Percentiles rank a stretch among this genome's conserved stretches.
These are phyloP conservation scores for Diuraphis noxia DNA, from an alignment of 1,140 invertebrate species.

Conservation along the genomic window DNA sequence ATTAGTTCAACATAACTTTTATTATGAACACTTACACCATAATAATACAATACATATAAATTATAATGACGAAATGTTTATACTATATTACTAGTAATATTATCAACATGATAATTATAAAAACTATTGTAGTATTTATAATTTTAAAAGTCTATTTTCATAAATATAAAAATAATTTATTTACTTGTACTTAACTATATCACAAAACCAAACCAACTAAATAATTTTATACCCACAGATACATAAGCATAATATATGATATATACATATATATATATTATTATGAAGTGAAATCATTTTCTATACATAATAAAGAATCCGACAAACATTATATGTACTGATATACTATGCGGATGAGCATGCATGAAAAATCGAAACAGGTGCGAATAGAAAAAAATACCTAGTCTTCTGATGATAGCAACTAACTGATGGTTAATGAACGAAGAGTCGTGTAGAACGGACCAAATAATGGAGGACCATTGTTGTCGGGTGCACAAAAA, in stretches of 20 bases:
- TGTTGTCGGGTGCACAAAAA: conserved; percentile 49
- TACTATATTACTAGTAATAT: neutral
- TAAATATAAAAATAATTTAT: neutral
- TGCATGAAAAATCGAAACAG: conserved; percentile 42
- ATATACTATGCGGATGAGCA: conserved; percentile 1
- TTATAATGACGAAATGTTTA: too few species aligned
- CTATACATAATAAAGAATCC: neutral
- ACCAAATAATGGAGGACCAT: conserved; percentile 38
- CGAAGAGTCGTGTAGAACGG: conserved; percentile 51
- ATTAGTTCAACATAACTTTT: neutral
- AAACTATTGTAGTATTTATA: neutral
- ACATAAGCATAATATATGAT: neutral
- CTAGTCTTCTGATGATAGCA: conserved; percentile 30
- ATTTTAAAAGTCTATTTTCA: neutral
- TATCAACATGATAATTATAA: neutral
- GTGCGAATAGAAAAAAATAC: conserved; percentile 44
- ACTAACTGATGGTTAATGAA: conserved; percentile 41
- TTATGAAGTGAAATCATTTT: neutral
- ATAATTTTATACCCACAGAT: neutral
- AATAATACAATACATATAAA: neutral
- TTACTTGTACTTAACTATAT: neutral
- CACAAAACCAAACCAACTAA: neutral
- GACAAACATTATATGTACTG: conserved; percentile 4
- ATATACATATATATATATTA: too few species aligned
- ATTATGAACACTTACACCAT: neutral